Evolutionary conservation across 1,140 invertebrate genomes (phyloP).

Genomic region (Eupeodes corollae): DNA sequence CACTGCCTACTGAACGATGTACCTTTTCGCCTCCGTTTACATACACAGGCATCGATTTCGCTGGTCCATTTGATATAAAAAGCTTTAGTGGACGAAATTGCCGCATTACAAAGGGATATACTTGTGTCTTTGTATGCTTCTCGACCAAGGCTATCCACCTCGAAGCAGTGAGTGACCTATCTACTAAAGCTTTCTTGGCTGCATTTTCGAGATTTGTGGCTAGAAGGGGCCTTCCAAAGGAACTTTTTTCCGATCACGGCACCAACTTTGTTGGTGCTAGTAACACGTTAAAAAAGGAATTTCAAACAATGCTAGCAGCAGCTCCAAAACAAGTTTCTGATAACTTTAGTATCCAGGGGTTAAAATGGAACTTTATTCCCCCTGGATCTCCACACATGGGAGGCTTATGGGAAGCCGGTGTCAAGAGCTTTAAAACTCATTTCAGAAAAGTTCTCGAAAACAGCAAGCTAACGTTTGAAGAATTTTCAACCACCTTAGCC

Average conservation of each 20-base stretch:
- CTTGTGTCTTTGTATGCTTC: constrained; percentile 32
- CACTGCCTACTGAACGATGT: constrained; percentile 2
- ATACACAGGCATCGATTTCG: constrained; percentile 25
- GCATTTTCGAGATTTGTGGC: constrained; percentile 28
- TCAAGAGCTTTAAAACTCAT: too few relatives aligned
- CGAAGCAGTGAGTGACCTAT: constrained; percentile 19
- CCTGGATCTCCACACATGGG: not conserved
- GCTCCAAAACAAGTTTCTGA: too few relatives aligned
- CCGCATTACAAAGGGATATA: constrained; percentile 19
- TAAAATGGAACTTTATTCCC: constrained; percentile 1
- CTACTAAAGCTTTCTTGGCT: constrained; percentile 30
- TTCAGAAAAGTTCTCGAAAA: not conserved
- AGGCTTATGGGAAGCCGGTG: too few relatives aligned
- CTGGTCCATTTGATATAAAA: constrained; percentile 26
- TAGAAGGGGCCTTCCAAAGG: constrained; percentile 10
- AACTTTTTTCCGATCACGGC: constrained; percentile 16
- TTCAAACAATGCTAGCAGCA: too few relatives aligned
- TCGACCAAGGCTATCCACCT: constrained; percentile 27
- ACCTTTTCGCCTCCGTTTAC: constrained; percentile 12
- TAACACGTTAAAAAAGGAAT: not conserved
- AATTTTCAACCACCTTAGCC: not conserved
- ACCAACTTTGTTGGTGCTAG: constrained; percentile 16
- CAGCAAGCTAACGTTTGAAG: not conserved
- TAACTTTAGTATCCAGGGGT: not conserved
- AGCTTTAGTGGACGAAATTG: constrained; percentile 8